These are phyloP conservation scores for Cryptophagus acutangulus DNA, from an alignment of 2,888 invertebrate species.

Conservation along the genomic window DNA sequence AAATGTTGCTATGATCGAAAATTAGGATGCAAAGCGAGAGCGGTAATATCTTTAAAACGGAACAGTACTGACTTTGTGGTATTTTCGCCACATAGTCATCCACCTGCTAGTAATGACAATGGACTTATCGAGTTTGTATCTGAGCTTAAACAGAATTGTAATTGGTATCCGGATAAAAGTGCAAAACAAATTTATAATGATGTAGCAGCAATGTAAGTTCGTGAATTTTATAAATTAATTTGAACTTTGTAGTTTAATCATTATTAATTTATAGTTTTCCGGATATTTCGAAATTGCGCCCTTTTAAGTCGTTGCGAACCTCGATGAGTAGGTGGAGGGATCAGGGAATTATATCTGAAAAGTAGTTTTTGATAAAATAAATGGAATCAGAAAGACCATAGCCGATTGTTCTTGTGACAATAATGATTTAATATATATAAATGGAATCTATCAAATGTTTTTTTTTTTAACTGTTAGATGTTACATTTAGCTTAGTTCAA, in stretches of 20 bases:
- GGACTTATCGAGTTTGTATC: conserved; percentile 25
- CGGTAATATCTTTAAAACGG: conserved; percentile 15
- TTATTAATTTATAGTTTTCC: conserved; percentile 31
- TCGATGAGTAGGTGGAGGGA: conserved; percentile 25
- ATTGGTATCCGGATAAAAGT: conserved; percentile 14
- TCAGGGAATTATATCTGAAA: neutral
- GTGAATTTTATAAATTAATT: conserved; percentile 1
- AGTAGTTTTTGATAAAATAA: neutral
- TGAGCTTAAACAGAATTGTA: conserved; percentile 22
- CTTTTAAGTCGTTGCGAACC: conserved; percentile 22
- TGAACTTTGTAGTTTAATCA: neutral
- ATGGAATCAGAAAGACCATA: conserved; percentile 1
- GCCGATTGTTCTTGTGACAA: no score
- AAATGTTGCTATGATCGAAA: conserved; percentile 24
- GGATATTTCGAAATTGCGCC: conserved; percentile 24
- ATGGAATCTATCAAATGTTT: neutral
- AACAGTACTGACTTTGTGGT: conserved; percentile 12
- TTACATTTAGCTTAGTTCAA: neutral
- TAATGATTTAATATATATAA: neutral
- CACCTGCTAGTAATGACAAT: conserved; percentile 22
- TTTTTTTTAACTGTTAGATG: conserved; percentile 3
- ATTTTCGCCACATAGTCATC: conserved; percentile 29
- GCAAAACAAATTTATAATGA: conserved; percentile 28
- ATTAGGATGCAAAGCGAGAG: conserved; percentile 27
- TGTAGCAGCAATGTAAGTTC: conserved; percentile 26